Percentiles rank a stretch among this genome's conserved stretches.
Evolutionary conservation across 2,113 vertebrate species (phyloP).

Genomic region (Oxygymnocypris stewartii): DNA sequence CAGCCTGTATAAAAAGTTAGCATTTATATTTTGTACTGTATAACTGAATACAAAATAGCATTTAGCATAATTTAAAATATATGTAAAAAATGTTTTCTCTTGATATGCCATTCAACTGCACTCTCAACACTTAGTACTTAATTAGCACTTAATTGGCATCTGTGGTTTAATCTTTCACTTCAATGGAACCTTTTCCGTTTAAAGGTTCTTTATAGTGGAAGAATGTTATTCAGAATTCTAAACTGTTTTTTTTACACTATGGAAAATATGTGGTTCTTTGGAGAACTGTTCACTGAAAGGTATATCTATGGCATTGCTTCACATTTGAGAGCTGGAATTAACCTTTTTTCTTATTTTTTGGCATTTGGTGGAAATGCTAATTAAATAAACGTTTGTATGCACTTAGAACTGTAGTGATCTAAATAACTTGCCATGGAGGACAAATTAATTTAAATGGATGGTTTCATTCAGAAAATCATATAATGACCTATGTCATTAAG

Average conservation of each 20-base stretch:
- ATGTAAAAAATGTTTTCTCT: no score
- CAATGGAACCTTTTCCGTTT: neutral
- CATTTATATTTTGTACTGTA: neutral
- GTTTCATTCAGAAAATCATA: slow-evolving; percentile 12
- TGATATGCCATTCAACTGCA: no score
- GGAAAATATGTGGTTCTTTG: no score
- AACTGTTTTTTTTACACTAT: neutral
- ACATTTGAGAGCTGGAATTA: neutral
- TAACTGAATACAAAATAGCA: neutral
- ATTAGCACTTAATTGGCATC: no score
- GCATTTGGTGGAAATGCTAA: neutral
- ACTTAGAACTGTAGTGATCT: neutral
- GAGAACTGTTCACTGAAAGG: neutral
- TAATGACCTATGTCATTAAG: neutral
- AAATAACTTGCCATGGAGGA: neutral
- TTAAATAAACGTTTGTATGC: neutral
- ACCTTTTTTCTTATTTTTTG: neutral
- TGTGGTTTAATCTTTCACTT: neutral
- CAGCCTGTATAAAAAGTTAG: neutral
- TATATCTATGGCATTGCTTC: neutral
- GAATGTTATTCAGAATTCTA: neutral
- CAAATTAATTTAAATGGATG: neutral
- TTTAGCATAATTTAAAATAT: neutral
- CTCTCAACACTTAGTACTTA: no score
- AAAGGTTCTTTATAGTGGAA: neutral